These are phyloP conservation scores for Erpobdella octoculata DNA, from an alignment of 2,888 invertebrate genomes.

Conservation along the genomic window DNA sequence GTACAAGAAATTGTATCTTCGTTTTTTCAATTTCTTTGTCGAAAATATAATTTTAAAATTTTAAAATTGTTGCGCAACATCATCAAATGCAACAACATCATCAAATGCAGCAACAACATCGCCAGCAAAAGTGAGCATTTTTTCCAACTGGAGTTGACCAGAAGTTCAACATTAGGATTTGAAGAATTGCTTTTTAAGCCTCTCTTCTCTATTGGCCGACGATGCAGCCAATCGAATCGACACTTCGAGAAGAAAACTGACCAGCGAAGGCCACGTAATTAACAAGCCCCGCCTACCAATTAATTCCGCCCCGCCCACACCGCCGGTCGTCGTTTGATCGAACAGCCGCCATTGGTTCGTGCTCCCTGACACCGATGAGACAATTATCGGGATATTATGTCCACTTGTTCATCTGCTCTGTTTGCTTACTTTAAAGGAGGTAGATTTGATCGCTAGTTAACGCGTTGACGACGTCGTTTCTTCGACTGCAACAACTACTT, in stretches of 20 bases:
- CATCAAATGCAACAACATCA: not conserved
- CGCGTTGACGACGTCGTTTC: no score
- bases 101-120: not conserved
- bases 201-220: not conserved
- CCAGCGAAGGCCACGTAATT: not conserved
- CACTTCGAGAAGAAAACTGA: not conserved
- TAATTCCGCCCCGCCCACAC: not conserved
- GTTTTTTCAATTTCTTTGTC: no score
- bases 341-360: conserved; percentile 8
- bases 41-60: no score
- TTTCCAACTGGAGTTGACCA: conserved; percentile 8
- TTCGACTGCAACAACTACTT: no score
- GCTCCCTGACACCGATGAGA: conserved; percentile 7
- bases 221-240: not conserved
- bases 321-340: not conserved
- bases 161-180: conserved; percentile 4
- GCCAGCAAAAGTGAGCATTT: not conserved
- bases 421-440: no score
- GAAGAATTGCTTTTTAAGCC: conserved; percentile 10
- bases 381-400: conserved; percentile 2
- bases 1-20: no score
- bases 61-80: not conserved
- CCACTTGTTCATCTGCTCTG: not conserved
- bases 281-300: conserved; percentile 4
- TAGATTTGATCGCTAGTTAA: no score